These are phyloP conservation scores for Xanthia togata DNA, from an alignment of 2,888 invertebrate species.

Conservation along the genomic window DNA sequence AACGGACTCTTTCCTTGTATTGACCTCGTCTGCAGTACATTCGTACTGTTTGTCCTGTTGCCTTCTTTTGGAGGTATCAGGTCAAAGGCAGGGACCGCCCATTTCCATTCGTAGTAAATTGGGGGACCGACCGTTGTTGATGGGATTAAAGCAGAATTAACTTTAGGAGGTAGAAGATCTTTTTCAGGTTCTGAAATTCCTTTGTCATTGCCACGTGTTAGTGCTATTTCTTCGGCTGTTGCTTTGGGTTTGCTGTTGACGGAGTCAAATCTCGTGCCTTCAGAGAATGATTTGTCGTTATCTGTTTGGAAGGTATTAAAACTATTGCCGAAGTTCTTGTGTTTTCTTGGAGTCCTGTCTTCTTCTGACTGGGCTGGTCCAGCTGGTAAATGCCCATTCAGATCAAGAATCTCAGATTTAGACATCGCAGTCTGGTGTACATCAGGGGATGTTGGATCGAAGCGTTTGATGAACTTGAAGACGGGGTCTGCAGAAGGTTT, in stretches of 20 bases:
- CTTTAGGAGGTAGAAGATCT: constrained; percentile 90
- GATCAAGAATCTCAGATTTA: constrained; percentile 81
- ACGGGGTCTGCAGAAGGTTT: constrained; percentile 76
- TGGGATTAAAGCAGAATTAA: constrained; percentile 79
- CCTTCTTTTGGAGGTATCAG: constrained; percentile 89
- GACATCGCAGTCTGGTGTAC: constrained; percentile 83
- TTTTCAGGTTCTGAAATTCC: constrained; percentile 74
- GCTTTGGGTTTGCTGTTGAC: constrained; percentile 77
- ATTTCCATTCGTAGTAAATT: constrained; percentile 92
- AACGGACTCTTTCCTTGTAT: constrained; percentile 80
- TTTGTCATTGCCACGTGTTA: constrained; percentile 43
- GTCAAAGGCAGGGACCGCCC: constrained; percentile 91
- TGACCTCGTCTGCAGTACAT: constrained; percentile 70
- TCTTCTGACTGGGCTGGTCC: constrained; percentile 85
- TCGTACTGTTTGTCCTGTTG: constrained; percentile 79
- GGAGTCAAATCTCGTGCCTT: constrained; percentile 76
- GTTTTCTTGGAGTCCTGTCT: constrained; percentile 79
- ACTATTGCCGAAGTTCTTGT: constrained; percentile 77
- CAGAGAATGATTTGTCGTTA: constrained; percentile 76
- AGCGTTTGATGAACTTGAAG: constrained; percentile 86
- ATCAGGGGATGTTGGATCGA: constrained; percentile 85
- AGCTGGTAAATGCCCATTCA: constrained; percentile 83
- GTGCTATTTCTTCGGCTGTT: constrained; percentile 51
- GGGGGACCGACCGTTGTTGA: constrained; percentile 91
- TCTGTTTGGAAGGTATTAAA: constrained; percentile 76